Conservation (phyloP, 2,888 invertebrate genomes). For the Morpho deidamia region DNA sequence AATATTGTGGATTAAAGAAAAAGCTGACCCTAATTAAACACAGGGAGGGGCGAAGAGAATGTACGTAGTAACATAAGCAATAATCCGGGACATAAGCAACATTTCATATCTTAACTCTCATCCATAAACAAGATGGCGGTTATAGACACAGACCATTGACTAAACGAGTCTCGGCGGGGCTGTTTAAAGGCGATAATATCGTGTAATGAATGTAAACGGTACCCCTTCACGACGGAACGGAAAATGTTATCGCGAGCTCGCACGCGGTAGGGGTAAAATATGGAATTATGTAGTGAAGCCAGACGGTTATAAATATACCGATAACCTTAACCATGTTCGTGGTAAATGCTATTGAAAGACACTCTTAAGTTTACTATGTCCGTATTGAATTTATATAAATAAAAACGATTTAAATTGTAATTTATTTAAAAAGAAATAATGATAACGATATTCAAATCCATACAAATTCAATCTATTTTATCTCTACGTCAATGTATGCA, state of each 20-base stretch:
- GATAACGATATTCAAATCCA: too few species aligned
- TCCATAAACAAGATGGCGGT: constrained; percentile 34
- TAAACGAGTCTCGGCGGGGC: constrained; percentile 55
- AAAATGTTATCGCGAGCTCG: constrained; percentile 59
- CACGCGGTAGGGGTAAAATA: constrained; percentile 41
- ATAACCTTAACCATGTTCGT: constrained; percentile 13
- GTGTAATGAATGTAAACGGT: constrained; percentile 64
- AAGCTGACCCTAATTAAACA: too few species aligned
- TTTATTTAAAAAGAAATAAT: too few species aligned
- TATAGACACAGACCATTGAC: constrained; percentile 52
- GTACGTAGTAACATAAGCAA: too few species aligned
- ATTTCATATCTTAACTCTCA: constrained; percentile 9
- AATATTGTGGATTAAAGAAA: too few species aligned
- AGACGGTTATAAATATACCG: constrained; percentile 19
- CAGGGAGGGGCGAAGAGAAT: too few species aligned
- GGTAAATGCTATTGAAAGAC: constrained; percentile 5
- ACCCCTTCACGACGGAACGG: constrained; percentile 45
- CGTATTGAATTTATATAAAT: background rate
- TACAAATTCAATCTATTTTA: too few species aligned
- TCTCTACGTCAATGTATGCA: too few species aligned
- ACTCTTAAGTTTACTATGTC: background rate
- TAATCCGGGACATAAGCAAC: constrained; percentile 2
- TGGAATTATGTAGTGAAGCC: constrained; percentile 15
- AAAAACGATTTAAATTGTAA: too few species aligned
- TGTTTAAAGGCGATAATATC: constrained; percentile 70